Percentiles rank a stretch among this genome's conserved stretches.
Evolutionary conservation across 2,113 vertebrate species (phyloP).

Genomic region (Conger conger): DNA sequence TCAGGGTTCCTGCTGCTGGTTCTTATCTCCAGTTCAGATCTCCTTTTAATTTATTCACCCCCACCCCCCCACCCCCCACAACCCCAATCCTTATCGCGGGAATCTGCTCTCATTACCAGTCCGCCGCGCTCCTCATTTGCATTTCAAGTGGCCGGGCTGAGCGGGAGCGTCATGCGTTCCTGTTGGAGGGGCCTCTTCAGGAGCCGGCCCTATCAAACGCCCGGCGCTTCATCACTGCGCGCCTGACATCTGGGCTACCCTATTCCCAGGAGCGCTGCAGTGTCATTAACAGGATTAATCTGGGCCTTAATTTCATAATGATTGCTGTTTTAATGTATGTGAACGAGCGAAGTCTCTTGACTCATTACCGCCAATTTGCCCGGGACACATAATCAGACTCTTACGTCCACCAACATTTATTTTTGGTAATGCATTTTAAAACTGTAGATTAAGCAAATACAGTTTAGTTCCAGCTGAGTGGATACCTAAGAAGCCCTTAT

Average conservation of each 20-base stretch:
- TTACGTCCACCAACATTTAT: constrained; percentile 91
- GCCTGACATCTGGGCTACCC: constrained; percentile 93
- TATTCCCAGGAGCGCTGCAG: constrained; percentile 91
- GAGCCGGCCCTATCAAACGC: constrained; percentile 83
- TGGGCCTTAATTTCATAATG: constrained; percentile 99
- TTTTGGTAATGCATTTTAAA: constrained; percentile 95
- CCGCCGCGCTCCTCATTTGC: constrained; percentile 94
- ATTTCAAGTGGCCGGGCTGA: constrained; percentile 96
- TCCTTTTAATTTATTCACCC: constrained; percentile 90
- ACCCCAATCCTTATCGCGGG: constrained; percentile 79
- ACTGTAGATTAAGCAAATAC: constrained; percentile 87
- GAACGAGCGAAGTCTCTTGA: constrained; percentile 97
- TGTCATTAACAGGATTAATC: constrained; percentile 99
- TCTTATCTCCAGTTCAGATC: constrained; percentile 90
- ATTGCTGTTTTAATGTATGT: constrained; percentile 99
- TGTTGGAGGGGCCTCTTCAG: constrained; percentile 82
- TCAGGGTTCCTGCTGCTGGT: constrained; percentile 95
- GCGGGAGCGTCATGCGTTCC: constrained; percentile 78
- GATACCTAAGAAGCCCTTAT: constrained; percentile 74
- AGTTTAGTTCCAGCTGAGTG: constrained; percentile 79
- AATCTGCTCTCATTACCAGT: constrained; percentile 99
- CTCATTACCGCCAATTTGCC: constrained; percentile 99
- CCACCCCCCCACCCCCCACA: constrained; percentile 64
- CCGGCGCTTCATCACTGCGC: constrained; percentile 75
- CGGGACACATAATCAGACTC: constrained; percentile 94